Percentiles rank a stretch among this genome's conserved stretches.
These are phyloP conservation scores for Discoglossus pictus DNA, from an alignment of 2,797 vertebrate species.

Conservation along the genomic window DNA sequence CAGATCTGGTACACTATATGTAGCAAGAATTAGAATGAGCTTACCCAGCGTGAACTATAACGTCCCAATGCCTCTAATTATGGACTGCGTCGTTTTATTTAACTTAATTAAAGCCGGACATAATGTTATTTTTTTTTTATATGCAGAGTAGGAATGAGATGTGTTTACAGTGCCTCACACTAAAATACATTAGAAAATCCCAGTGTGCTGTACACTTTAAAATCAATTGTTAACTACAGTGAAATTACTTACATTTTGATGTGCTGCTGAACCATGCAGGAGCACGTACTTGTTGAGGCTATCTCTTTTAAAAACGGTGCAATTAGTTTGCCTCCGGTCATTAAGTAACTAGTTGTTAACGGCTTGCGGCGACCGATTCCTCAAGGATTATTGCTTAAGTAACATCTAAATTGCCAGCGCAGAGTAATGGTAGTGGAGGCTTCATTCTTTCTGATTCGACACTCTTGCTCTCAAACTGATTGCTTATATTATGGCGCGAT, in stretches of 20 bases:
- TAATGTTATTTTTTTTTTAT: constrained; percentile 28
- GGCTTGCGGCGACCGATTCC: constrained; percentile 43
- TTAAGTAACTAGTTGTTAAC: constrained; percentile 52
- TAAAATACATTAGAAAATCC: constrained; percentile 44
- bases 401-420: constrained; percentile 45
- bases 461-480: constrained; percentile 35
- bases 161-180: constrained; percentile 17
- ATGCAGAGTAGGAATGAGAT: constrained; percentile 2
- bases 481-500: constrained; percentile 19
- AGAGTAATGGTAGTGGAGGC: constrained; percentile 33
- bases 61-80: constrained; percentile 43
- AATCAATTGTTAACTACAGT: constrained; percentile 50
- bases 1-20: constrained; percentile 48
- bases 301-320: constrained; percentile 48
- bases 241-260: constrained; percentile 49
- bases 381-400: constrained; percentile 51
- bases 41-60: constrained; percentile 35
- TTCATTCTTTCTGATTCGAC: constrained; percentile 24
- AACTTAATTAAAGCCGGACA: constrained; percentile 51
- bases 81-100: constrained; percentile 41
- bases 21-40: constrained; percentile 42
- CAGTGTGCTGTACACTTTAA: constrained; percentile 41
- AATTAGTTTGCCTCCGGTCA: constrained; percentile 51
- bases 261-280: constrained; percentile 39
- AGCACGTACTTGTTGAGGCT: constrained; percentile 37